Base-by-base conservation (phyloP, 2,888 invertebrate genomes). In the Drosophila paramelanica region DNA sequence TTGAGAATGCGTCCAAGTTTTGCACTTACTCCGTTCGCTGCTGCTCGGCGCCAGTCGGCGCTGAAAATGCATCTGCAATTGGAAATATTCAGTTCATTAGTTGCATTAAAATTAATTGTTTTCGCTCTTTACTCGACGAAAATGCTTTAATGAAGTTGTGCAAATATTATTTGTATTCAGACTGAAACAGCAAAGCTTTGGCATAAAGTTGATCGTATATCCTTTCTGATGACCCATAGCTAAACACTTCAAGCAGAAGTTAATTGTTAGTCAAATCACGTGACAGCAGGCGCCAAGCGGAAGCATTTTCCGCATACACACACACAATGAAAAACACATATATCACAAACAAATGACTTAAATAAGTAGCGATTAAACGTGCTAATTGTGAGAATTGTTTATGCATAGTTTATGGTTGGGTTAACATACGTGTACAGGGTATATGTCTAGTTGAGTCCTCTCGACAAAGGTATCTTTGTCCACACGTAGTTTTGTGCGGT, bases 81-180 rank as follows among this genome's bases (percentile, higher is more conserved):
- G 58, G 67, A 67, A 73, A 66, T 76, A 39, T 67, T 64, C 73
- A 70, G 70, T 75, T 73, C 70, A 73, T 75, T 75, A 73, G 70
- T 57, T 70, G 70, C 70, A 75, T 66, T 51, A 61, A 62, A 69
- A 73, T 59, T 70, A 66, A 73, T 68, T 56, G 52, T 49, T 14
- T 13, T 36, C 36, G 41, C 41, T 56, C 52, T 45, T 8, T 25
- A 13, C 8, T 17, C n/a, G 27, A 1, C 14, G 5, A 14, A 50
- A 39, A 14, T 20, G 25, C 39, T 51, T 25, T 39, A 5, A 17
- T 33, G 33, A 7, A 31, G 3, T 25, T 6, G 1, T 8, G 13
- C 5, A 17, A 17, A 13, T n/a, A 13, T 31, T 13, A 31, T 5
- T 20, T n/a, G 3, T 5, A 20, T n/a, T 2, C 14, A 17, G 14